Percentiles rank a stretch among this genome's conserved stretches.
Evolutionary conservation across 2,113 vertebrate genomes (phyloP).

Genomic region (Trogon surrucura): DNA sequence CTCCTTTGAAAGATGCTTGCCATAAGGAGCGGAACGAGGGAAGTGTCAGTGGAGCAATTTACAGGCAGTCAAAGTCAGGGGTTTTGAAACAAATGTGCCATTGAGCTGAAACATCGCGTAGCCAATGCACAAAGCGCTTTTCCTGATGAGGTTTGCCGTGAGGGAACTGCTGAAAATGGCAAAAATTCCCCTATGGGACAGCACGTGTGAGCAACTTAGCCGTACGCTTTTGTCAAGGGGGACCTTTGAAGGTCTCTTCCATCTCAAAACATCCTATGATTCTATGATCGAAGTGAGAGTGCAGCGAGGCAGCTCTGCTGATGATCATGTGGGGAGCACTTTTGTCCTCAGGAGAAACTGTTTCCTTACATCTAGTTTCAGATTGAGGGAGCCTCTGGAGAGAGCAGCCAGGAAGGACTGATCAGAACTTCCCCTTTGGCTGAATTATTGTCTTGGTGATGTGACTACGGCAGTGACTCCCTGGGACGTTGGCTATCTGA

Average conservation of each 20-base stretch:
- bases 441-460: background rate
- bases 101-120: background rate
- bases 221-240: fast-evolving
- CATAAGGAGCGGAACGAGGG: background rate
- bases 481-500: background rate
- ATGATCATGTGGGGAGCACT: background rate
- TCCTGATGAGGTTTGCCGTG: fast-evolving
- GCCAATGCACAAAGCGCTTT: background rate
- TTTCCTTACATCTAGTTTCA: background rate
- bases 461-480: background rate
- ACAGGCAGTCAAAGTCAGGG: background rate
- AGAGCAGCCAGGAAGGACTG: background rate
- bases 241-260: too few species aligned
- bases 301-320: background rate
- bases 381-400: background rate
- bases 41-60: background rate
- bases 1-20: background rate
- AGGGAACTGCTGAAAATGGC: background rate
- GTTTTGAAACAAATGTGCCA: background rate
- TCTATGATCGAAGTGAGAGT: background rate
- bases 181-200: background rate
- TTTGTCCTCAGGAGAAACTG: background rate
- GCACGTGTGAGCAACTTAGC: background rate
- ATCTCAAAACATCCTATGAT: too few species aligned
- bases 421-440: background rate